Percentiles rank a stretch among this genome's conserved stretches.
These are phyloP conservation scores for Chloebia gouldiae DNA, from an alignment of 2,113 vertebrate genomes.

Conservation along the genomic window DNA sequence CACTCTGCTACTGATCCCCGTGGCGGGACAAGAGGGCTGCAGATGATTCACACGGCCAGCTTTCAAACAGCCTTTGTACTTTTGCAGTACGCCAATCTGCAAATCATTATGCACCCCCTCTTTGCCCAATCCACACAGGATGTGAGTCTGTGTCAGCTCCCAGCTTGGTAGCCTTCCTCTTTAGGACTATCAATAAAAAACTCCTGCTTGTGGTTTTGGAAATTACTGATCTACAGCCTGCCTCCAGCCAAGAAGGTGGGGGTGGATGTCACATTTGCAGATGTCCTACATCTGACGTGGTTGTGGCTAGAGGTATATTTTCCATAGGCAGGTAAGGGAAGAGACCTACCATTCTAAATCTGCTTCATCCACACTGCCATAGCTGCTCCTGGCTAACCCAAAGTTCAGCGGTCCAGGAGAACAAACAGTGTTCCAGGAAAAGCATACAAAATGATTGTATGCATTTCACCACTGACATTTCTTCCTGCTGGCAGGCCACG, in stretches of 20 bases:
- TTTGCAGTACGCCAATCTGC: background rate
- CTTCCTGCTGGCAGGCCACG: background rate
- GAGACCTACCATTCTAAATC: background rate
- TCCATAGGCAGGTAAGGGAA: background rate
- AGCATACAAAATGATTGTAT: background rate
- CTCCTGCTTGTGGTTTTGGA: slow-evolving; percentile 3
- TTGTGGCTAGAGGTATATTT: background rate
- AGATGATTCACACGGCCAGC: slow-evolving; percentile 13
- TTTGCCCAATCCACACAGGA: slow-evolving; percentile 47
- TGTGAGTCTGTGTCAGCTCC: slow-evolving; percentile 41
- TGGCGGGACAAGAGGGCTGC: background rate
- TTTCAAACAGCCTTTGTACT: slow-evolving; percentile 54
- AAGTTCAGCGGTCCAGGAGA: background rate
- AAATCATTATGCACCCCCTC: slow-evolving; percentile 50
- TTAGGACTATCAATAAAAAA: background rate
- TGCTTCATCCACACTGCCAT: background rate
- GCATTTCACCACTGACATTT: background rate
- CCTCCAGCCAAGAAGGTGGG: background rate
- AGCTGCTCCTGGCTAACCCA: background rate
- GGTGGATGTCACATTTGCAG: background rate
- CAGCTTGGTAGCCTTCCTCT: slow-evolving; percentile 46
- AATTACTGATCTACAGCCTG: background rate
- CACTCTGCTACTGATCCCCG: background rate
- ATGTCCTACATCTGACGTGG: background rate
- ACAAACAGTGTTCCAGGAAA: background rate